Conservation (phyloP, 2,888 invertebrate species). For the Lithophane leautieri region DNA sequence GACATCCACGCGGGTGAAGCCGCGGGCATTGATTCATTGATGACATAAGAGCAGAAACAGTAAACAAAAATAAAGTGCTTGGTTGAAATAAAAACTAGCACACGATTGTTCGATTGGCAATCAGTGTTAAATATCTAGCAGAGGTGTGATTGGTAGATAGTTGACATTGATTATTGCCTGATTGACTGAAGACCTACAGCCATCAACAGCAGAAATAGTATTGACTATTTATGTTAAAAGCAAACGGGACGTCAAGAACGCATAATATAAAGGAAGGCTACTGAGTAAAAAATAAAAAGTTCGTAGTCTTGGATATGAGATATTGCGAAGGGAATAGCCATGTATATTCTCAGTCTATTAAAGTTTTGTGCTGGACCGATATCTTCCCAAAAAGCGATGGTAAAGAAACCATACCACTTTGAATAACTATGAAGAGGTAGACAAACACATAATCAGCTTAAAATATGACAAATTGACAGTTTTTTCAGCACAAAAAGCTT, state of each 20-base stretch:
- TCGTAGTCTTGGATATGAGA: background rate
- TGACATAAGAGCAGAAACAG: background rate
- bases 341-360: background rate
- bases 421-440: background rate
- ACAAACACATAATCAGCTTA: background rate
- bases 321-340: background rate
- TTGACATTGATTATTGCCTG: slow-evolving; percentile 36
- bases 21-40: too few species aligned
- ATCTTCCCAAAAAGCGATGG: background rate
- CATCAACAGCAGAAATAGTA: background rate
- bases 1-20: too few species aligned
- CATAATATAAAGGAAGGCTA: background rate
- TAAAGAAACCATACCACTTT: background rate
- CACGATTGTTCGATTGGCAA: slow-evolving; percentile 49
- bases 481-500: background rate
- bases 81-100: slow-evolving; percentile 33
- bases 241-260: background rate
- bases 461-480: background rate
- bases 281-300: background rate
- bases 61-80: slow-evolving; percentile 6
- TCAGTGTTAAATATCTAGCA: slow-evolving; percentile 39
- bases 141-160: slow-evolving; percentile 34
- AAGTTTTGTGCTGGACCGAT: background rate
- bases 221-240: background rate
- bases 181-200: slow-evolving; percentile 27